Evolutionary conservation across 2,797 vertebrate genomes (phyloP), one percentile per base, ranked within the genome.

Genomic region (Oreonectes daqikongensis): DNA sequence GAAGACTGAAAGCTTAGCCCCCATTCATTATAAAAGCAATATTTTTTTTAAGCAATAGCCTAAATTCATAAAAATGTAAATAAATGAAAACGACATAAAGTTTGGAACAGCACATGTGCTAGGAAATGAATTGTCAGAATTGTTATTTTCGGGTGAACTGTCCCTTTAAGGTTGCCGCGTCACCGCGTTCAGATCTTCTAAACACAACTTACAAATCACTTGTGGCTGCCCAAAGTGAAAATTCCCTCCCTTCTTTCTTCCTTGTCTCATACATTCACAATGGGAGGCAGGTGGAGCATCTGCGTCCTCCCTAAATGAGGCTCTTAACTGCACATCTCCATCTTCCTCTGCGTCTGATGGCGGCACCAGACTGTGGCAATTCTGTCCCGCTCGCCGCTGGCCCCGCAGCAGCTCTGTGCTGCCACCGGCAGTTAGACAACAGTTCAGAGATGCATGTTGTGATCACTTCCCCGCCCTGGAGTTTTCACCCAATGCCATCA

Each of bases 251-350:
- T 32, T 44, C 10, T 14, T 59, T 44, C 75, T 15, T 22, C 12
- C 20, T 50, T 26, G 72, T 63, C 55, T 20, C 55, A 80, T 53
- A 63, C 5, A 42, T 69, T 48, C 72, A 74, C 59, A 53, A 66
- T 74, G 48, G 79, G 76, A 73, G 64, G 72, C 70, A 79, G 55
- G 69, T 71, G 72, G 65, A 74, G 44, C 79, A 72, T 74, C 63
- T 69, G 71, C 46, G 71, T 59, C 42, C 78, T 59, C 7, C 32
- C 69, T 81, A 81, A 70, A 71, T 8, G 70, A 72, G 69, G 78
- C 70, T 81, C 75, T 85, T 64, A 84, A 78, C 70, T 76, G 83
- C 75, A 81, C 80, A 83, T 85, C 84, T 83, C 67, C 63, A 57
- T 68, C 72, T 72, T 71, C 68, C 61, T 78, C 70, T 52, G 71